Percentiles rank a stretch among this genome's conserved stretches.
Conservation (phyloP, 2,113 vertebrate species). For the Grantiella picta region DNA sequence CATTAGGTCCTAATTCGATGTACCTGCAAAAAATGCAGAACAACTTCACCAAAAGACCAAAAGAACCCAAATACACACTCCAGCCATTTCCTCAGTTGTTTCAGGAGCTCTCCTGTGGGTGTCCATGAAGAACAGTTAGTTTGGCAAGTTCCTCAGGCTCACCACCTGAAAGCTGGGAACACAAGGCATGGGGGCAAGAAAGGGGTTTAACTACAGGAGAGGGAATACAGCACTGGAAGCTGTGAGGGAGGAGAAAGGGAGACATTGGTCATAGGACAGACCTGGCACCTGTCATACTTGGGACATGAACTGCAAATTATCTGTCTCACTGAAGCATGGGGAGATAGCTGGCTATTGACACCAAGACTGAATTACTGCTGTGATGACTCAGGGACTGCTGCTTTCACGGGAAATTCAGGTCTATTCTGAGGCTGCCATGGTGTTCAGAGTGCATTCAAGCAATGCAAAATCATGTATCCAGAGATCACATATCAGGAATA, state of each 20-base stretch:
- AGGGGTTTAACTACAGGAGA: background rate
- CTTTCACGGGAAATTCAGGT: background rate
- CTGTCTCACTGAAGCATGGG: rapidly evolving
- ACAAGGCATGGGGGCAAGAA: background rate
- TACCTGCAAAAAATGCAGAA: background rate
- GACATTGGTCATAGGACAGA: rapidly evolving
- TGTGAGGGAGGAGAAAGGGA: background rate
- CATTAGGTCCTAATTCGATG: background rate
- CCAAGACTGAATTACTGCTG: background rate
- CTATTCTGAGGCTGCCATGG: background rate
- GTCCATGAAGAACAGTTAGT: background rate
- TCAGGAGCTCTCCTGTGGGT: background rate
- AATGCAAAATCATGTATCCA: background rate
- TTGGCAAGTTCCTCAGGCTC: background rate
- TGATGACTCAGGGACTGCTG: background rate
- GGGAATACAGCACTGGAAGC: background rate
- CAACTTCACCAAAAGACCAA: background rate
- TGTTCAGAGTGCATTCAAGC: background rate
- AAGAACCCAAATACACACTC: background rate
- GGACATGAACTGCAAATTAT: background rate
- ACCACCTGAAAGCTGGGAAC: background rate
- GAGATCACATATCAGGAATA: background rate
- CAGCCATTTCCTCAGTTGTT: background rate
- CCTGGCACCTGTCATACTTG: rapidly evolving
- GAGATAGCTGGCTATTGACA: background rate